These are phyloP conservation scores for Propithecus deckenii DNA, from an alignment of 2,797 vertebrate species.

Conservation along the genomic window DNA sequence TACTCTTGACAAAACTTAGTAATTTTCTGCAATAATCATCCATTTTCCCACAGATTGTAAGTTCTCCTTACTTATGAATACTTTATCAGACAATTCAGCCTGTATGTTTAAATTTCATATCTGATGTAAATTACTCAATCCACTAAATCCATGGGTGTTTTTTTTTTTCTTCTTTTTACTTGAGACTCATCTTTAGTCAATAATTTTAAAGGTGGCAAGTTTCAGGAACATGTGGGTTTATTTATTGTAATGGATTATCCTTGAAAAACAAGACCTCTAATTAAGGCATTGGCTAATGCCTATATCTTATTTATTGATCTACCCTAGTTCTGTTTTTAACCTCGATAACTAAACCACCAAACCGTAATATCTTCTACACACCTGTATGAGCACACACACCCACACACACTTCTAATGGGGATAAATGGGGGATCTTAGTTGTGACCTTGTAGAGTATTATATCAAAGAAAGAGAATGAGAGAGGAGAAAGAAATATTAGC, in stretches of 20 bases:
- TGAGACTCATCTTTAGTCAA: background rate
- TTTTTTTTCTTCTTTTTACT: background rate
- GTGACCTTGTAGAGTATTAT: background rate
- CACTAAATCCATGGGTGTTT: fast-evolving
- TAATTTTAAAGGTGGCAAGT: background rate
- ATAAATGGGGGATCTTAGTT: background rate
- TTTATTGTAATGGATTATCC: background rate
- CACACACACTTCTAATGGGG: background rate
- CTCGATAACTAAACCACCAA: background rate
- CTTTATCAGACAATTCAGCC: background rate
- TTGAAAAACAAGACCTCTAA: background rate
- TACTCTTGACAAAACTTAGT: background rate
- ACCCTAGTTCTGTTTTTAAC: background rate
- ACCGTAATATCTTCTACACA: background rate
- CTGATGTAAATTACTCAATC: background rate
- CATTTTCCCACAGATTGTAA: background rate
- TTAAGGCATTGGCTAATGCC: background rate
- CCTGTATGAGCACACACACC: background rate
- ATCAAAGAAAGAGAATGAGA: background rate
- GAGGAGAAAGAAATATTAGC: background rate
- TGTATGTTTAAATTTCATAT: background rate
- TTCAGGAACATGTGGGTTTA: background rate
- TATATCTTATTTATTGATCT: background rate
- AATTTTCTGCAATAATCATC: background rate
- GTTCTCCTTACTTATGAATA: background rate